Evolutionary conservation across 2,113 vertebrate species (phyloP).

Genomic region (Promerops cafer): DNA sequence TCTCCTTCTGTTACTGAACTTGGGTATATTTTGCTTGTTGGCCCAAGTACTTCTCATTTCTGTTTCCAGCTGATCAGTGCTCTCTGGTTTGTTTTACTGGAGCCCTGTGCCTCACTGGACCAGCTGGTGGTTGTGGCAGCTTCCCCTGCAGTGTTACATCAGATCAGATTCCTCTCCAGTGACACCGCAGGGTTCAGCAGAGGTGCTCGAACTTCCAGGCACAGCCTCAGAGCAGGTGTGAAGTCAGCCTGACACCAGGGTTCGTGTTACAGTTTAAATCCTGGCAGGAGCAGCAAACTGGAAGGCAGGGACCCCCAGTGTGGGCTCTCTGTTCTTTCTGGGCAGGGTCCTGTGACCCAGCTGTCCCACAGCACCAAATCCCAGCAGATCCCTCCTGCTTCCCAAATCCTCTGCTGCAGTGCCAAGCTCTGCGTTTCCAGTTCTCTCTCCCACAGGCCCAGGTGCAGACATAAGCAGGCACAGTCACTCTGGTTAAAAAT

Average conservation of each 20-base stretch:
- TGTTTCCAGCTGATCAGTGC: neutral
- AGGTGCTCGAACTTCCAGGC: neutral
- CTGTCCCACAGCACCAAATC: neutral
- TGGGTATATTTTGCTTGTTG: neutral
- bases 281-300: neutral
- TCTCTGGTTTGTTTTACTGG: neutral
- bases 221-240: neutral
- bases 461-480: neutral
- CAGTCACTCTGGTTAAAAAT: neutral
- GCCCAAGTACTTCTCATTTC: neutral
- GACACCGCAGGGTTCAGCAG: conserved; percentile 14
- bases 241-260: neutral
- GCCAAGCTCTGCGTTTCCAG: neutral
- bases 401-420: neutral
- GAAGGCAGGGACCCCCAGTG: neutral
- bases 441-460: neutral
- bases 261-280: neutral
- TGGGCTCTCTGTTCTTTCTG: neutral
- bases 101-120: neutral
- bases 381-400: neutral
- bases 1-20: neutral
- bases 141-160: neutral
- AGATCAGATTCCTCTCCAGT: neutral
- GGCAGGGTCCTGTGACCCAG: neutral
- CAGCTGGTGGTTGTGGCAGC: conserved; percentile 4